Evolutionary conservation across 2,888 invertebrate species (phyloP).

Genomic region (Himalopsyche kuldschensis): DNA sequence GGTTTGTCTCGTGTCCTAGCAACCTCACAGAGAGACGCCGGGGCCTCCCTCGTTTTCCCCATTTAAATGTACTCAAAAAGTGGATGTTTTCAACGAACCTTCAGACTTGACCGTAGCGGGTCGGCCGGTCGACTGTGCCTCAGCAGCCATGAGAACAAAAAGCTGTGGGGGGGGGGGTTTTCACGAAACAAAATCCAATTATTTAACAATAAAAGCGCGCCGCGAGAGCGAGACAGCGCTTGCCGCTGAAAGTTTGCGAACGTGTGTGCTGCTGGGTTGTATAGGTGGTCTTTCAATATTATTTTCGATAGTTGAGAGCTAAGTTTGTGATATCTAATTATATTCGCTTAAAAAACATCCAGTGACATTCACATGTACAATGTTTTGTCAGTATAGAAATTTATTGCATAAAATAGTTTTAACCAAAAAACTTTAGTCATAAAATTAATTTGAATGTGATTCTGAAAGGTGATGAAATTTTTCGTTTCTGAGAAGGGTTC

Average conservation of each 20-base stretch:
- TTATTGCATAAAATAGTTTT: no score
- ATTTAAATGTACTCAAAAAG: constrained; percentile 29
- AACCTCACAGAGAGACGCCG: not conserved
- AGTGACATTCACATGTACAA: no score
- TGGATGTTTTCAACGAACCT: constrained; percentile 31
- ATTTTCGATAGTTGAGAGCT: not conserved
- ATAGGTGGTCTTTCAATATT: not conserved
- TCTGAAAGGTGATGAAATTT: no score
- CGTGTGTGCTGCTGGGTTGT: not conserved
- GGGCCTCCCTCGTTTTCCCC: not conserved
- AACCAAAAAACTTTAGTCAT: no score
- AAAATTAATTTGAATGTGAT: no score
- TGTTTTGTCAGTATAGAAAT: no score
- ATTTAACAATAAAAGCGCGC: constrained; percentile 41
- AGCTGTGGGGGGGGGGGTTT: constrained; percentile 27
- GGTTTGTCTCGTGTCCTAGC: not conserved
- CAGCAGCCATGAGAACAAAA: constrained; percentile 13
- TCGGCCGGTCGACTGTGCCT: constrained; percentile 15
- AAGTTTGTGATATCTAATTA: not conserved
- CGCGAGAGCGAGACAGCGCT: constrained; percentile 28
- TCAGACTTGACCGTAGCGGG: constrained; percentile 19
- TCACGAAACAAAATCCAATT: constrained; percentile 41
- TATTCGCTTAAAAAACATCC: not conserved
- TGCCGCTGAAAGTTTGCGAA: not conserved
- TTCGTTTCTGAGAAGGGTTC: no score